Conservation (phyloP, 92 coral and sea anemone species). For the Zoanthus gigantus region DNA sequence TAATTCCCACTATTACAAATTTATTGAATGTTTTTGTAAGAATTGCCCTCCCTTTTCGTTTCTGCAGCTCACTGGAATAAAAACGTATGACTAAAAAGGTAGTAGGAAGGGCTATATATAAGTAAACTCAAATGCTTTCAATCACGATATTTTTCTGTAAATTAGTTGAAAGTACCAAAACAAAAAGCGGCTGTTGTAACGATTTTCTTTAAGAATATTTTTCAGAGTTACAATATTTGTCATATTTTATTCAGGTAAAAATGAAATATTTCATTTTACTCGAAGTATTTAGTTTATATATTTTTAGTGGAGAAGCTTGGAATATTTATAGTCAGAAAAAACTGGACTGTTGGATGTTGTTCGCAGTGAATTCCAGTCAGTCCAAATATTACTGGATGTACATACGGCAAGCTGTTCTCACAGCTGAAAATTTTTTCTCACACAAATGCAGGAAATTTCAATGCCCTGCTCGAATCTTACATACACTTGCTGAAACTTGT, state of each 20-base stretch:
- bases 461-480: conserved; percentile 2
- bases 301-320: conserved; percentile 72
- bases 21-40: background rate
- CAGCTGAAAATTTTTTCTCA: conserved; percentile 20
- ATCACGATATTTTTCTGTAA: background rate
- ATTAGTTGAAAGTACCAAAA: background rate
- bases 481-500: conserved; percentile 38
- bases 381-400: conserved; percentile 30
- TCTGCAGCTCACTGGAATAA: background rate
- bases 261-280: conserved; percentile 51
- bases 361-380: conserved; percentile 18
- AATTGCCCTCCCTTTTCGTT: background rate
- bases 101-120: background rate
- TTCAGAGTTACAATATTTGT: conserved; percentile 47
- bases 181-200: conserved; percentile 20
- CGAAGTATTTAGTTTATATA: conserved; percentile 72
- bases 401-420: conserved; percentile 12
- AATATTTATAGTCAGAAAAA: conserved; percentile 71
- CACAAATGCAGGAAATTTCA: conserved; percentile 25
- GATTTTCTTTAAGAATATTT: conserved; percentile 37
- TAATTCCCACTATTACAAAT: background rate
- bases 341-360: conserved; percentile 44
- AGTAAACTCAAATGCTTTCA: background rate
- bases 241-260: conserved; percentile 48
- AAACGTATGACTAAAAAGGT: background rate